These are phyloP conservation scores for Verasper variegatus DNA, from an alignment of 2,113 vertebrate genomes.

Conservation along the genomic window DNA sequence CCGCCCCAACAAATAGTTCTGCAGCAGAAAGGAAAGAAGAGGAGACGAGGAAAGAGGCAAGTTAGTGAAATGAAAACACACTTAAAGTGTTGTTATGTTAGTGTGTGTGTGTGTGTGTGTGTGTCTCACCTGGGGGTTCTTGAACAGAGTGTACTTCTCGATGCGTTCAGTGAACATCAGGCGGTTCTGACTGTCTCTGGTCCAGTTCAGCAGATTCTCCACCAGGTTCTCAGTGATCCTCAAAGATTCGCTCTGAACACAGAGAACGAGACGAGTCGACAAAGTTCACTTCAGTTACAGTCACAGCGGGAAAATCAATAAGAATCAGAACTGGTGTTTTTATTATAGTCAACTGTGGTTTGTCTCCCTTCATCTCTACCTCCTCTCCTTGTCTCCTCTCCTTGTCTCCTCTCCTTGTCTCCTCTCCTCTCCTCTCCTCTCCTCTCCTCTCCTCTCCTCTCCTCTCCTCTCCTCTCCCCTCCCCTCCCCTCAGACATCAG, in stretches of 20 bases:
- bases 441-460: too few relatives aligned
- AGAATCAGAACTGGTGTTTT: too few relatives aligned
- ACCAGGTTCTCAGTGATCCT: constrained; percentile 99
- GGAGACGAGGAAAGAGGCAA: too few relatives aligned
- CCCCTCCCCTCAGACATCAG: too few relatives aligned
- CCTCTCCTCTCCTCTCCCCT: too few relatives aligned
- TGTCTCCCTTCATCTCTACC: neutral
- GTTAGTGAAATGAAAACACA: neutral
- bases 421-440: too few relatives aligned
- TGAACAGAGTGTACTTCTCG: constrained; percentile 97
- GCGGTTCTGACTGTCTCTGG: constrained; percentile 97
- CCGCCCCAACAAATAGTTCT: constrained; percentile 97
- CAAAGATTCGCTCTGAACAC: constrained; percentile 92
- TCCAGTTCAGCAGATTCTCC: constrained; percentile 98
- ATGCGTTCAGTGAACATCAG: constrained; percentile 96
- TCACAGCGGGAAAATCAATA: neutral
- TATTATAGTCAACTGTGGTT: neutral
- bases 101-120: neutral
- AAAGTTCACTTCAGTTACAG: neutral
- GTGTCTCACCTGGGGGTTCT: constrained; percentile 92
- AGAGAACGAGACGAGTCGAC: neutral
- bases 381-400: too few relatives aligned
- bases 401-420: too few relatives aligned
- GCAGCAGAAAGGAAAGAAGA: constrained; percentile 27
- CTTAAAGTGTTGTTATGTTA: too few relatives aligned